Base-by-base conservation (phyloP, 1,140 invertebrate species). In the Halesus radiatus region DNA sequence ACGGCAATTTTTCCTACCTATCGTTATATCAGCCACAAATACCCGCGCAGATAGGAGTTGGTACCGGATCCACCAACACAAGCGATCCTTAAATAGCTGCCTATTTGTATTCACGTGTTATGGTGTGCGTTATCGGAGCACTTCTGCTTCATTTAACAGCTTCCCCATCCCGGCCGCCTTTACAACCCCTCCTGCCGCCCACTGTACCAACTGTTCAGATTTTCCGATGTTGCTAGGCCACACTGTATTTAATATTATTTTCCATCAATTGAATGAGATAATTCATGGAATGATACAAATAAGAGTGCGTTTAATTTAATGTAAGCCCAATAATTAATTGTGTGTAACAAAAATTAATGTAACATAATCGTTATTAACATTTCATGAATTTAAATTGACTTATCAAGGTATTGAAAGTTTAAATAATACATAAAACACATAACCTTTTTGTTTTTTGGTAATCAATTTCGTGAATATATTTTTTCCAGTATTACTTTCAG, bases 71-170 rank as follows among this genome's bases (percentile, higher is more conserved):
- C 45, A 53, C 68, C 4, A 20, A 50, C 37, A 72, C 68, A 52
- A 10, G 50, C 32, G 18, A 75, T 58, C 72, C 72, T 60, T 76
- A 52, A 76, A 66, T 76, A 76, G 75, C 72, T 66, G 62, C 50
- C 60, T 76, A 79, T 79, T 79, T 79, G 77, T 79, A 79, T 79
- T 70, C 77, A 75, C 78, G 72, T 74, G 80, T 75, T 73, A 53
- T 76, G 79, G 52, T 78, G 79, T 66, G 78, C 16, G 58, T 83
- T 83, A 83, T 83, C 81, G 62, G 78, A 23, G 73, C 20, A 18
- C 75, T 83, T 83, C 74, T 80, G 79, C 81, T 83, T 83, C 81
- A 83, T 83, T 83, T 80, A 82, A 82, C 81, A 80, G 37, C 74
- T 26, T 52, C 53, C 73, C 70, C 58, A 22, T 52, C 22, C 70